A percentile compares a stretch with the other conserved stretches of the same genome.
These are phyloP conservation scores for Ischnus inquisitorius DNA, from an alignment of 2,888 invertebrate species.

Conservation along the genomic window DNA sequence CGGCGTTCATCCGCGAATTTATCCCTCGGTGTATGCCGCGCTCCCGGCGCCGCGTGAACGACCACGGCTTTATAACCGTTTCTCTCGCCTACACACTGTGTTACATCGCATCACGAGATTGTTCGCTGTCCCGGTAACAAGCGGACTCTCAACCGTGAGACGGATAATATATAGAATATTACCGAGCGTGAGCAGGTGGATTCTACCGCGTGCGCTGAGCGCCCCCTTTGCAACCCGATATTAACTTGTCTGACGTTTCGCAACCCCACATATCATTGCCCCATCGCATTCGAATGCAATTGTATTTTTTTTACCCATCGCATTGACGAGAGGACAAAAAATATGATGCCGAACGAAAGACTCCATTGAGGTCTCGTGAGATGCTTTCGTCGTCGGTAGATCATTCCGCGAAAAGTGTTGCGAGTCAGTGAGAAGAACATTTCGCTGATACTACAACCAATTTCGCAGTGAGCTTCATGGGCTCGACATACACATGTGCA, in stretches of 20 bases:
- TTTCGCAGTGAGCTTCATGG: not conserved
- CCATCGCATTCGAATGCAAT: not conserved
- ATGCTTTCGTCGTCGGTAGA: no score
- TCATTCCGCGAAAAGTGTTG: not conserved
- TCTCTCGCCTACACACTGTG: constrained; percentile 24
- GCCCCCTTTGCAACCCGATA: not conserved
- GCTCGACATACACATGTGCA: not conserved
- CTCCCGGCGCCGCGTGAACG: constrained; percentile 51
- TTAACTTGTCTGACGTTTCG: no score
- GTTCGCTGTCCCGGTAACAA: constrained; percentile 13
- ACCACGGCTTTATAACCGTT: constrained; percentile 50
- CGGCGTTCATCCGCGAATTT: constrained; percentile 62
- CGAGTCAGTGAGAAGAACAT: not conserved
- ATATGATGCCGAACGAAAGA: no score
- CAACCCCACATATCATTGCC: no score
- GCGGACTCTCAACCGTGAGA: constrained; percentile 9
- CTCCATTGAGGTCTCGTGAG: no score
- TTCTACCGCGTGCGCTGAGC: constrained; percentile 9
- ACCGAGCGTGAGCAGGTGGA: constrained; percentile 37
- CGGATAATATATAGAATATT: constrained; percentile 19
- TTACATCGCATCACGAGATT: constrained; percentile 21
- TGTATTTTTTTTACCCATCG: not conserved
- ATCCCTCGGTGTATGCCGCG: constrained; percentile 48
- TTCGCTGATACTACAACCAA: not conserved
- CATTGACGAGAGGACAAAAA: no score